Base-by-base conservation (phyloP, 1,140 invertebrate species). In the Brachionus plicatilis region DNA sequence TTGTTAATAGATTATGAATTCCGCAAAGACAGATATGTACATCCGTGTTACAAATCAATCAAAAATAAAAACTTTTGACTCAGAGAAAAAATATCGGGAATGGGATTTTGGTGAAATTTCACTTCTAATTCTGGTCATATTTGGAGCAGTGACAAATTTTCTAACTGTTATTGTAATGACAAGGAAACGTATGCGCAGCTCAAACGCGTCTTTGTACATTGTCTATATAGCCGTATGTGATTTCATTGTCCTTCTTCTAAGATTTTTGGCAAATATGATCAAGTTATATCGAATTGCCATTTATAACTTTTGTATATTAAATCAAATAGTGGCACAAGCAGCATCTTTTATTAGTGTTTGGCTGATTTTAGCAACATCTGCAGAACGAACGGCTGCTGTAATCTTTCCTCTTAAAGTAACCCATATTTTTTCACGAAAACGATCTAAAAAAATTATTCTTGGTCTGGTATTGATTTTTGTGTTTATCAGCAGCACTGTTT, bases 21-120 rank as follows among this genome's bases (percentile, higher is more conserved):
- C 2, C 11, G 14, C 0, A 14, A 11, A 12, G 3, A 14, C 11
- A 47, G 12, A 14, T 47, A 5, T 3, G 14, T 47, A 12, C 45
- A 47, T 47, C 4, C 45, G 11, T 14, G 14, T 47, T 12, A 14
- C 33, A 2, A 37, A 50, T 24, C 20, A 76, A 27, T 29, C 20
- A 20, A 50, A 50, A 29, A 1, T 45, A 47, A 76, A n/a, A 70
- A 5, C 66, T n/a, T 12, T 3, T 29, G n/a, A n/a, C 24, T 3
- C 33, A 14, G 3, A 7, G 11, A 6, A 1, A 3, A 72, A 24
- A 45, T 72, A 20, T 20, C 68, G 79, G 0, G 50, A 53, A 43
- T 82, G 79, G 79, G 79, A 82, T 45, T 82, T 82, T 82, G 79
- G 79, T 2, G 79, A 82, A 68, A 20, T 60, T 45, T 45, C 53